Conservation (phyloP, 2,113 vertebrate species). For the Chroicocephalus ridibundus region DNA sequence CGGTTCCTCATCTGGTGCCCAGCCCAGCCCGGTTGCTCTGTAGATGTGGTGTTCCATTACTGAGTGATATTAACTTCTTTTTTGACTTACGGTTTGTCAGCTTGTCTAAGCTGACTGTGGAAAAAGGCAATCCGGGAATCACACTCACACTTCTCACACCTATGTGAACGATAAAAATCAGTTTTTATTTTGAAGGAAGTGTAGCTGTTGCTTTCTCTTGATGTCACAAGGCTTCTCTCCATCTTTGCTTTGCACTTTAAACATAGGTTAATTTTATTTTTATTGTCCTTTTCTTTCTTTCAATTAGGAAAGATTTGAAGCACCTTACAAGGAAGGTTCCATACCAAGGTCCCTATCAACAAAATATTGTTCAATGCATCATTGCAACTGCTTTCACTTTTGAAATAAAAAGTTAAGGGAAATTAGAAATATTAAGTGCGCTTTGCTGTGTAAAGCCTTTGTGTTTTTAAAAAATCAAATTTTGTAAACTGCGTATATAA, state of each 20-base stretch:
- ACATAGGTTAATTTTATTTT: not conserved
- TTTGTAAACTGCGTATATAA: not conserved
- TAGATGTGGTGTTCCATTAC: not conserved
- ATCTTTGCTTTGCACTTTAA: not conserved
- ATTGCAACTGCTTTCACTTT: not conserved
- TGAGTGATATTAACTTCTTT: not conserved
- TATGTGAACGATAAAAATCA: not conserved
- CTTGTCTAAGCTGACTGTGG: not conserved
- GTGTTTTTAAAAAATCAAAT: not conserved
- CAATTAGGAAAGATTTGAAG: not conserved
- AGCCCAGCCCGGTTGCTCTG: not conserved
- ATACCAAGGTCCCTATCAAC: not conserved
- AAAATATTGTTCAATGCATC: not conserved
- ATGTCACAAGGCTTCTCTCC: not conserved
- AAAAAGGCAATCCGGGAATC: not conserved
- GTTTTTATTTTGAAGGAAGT: not conserved
- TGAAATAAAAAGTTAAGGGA: slow-evolving; percentile 13
- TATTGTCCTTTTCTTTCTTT: not conserved
- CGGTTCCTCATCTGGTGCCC: not conserved
- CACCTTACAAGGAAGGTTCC: not conserved
- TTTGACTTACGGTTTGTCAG: not conserved
- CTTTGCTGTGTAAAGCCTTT: not conserved
- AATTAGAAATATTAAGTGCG: not conserved
- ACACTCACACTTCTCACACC: rapidly evolving
- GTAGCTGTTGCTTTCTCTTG: not conserved